These are phyloP conservation scores for Parnassius apollo DNA, from an alignment of 2,888 invertebrate genomes.

Conservation along the genomic window DNA sequence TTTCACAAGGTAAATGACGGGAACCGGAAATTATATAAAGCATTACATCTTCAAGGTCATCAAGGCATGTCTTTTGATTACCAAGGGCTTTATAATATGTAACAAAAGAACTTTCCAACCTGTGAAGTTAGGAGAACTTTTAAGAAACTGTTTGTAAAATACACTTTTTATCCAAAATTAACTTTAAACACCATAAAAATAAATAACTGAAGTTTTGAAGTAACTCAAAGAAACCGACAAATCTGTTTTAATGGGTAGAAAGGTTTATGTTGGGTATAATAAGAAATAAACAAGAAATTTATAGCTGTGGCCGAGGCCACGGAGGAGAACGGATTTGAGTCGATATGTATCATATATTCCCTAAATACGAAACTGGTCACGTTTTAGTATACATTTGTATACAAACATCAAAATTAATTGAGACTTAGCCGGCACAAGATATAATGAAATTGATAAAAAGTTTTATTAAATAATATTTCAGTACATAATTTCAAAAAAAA, in stretches of 20 bases:
- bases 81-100: too few species aligned
- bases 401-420: constrained; percentile 4
- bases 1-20: too few species aligned
- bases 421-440: background rate
- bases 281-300: constrained; percentile 32
- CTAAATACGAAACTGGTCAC: constrained; percentile 14
- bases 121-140: too few species aligned
- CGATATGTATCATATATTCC: constrained; percentile 14
- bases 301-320: constrained; percentile 19
- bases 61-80: too few species aligned
- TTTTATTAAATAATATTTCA: too few species aligned
- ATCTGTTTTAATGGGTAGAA: constrained; percentile 47
- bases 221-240: constrained; percentile 51
- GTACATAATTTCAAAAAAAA: too few species aligned
- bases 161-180: too few species aligned
- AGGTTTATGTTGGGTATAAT: constrained; percentile 37
- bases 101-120: too few species aligned
- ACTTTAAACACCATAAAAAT: too few species aligned
- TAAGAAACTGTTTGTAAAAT: too few species aligned
- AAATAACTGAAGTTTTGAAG: constrained; percentile 7
- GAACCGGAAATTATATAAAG: too few species aligned
- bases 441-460: background rate
- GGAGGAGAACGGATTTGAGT: constrained; percentile 2
- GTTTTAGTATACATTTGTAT: constrained; percentile 3
- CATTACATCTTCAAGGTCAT: too few species aligned